phyloP scores from a whole-genome alignment of 2,888 invertebrate species.

The Hypomecis atomaria region DNA sequence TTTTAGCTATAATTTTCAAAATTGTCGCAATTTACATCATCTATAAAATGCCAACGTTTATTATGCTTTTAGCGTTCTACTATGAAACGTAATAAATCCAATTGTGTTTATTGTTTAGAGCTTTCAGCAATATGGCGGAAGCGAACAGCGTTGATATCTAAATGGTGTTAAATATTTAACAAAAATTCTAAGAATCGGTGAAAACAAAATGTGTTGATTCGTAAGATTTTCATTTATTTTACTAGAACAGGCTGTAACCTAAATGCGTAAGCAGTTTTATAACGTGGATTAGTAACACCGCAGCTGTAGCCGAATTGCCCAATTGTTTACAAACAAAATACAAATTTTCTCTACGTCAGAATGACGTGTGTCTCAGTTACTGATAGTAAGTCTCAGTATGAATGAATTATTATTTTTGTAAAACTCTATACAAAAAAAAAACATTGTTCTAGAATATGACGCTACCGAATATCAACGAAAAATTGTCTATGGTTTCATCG shows the following conservation, averaged over 20 bases:
- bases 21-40: background rate
- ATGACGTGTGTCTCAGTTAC: slow-evolving; percentile 9
- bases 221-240: background rate
- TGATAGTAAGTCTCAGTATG: background rate
- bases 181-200: slow-evolving; percentile 20
- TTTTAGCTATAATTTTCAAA: background rate
- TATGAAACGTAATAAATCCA: slow-evolving; percentile 11
- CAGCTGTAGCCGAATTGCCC: slow-evolving; percentile 11
- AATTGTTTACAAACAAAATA: slow-evolving; percentile 7
- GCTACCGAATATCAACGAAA: too few species aligned
- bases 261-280: slow-evolving; percentile 27
- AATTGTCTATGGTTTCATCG: too few species aligned
- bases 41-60: slow-evolving; percentile 22
- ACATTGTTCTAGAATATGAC: too few species aligned
- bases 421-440: too few species aligned
- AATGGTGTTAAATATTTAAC: slow-evolving; percentile 27
- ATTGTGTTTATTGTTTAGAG: slow-evolving; percentile 34
- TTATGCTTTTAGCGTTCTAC: slow-evolving; percentile 21
- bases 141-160: slow-evolving; percentile 25
- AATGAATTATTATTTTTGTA: too few species aligned
- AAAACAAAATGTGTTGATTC: slow-evolving; percentile 15
- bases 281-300: slow-evolving; percentile 1
- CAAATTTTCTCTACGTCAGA: slow-evolving; percentile 12
- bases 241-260: background rate
- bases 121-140: slow-evolving; percentile 37